Evolutionary conservation across 2,888 invertebrate species (phyloP).

Genomic region (Heliconius hortense): DNA sequence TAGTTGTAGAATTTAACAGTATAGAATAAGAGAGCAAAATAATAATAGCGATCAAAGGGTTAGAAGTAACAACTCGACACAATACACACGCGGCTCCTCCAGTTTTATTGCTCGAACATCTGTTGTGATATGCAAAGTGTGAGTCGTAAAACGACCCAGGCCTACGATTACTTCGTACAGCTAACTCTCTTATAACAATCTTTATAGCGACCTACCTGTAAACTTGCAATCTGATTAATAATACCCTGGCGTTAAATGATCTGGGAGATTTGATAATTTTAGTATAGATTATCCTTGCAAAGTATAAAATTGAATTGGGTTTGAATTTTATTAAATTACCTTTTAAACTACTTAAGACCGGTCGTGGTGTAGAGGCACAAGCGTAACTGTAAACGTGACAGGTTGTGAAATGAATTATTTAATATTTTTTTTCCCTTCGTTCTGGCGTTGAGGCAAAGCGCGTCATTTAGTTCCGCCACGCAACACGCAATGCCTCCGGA

Average conservation of each 20-base stretch:
- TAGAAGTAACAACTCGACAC: slow-evolving; percentile 39
- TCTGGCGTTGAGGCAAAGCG: too few relatives aligned
- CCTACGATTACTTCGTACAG: slow-evolving; percentile 66
- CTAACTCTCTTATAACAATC: slow-evolving; percentile 76
- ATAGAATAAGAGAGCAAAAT: slow-evolving; percentile 29
- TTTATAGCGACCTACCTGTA: slow-evolving; percentile 73
- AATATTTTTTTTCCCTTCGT: too few relatives aligned
- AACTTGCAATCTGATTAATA: slow-evolving; percentile 69
- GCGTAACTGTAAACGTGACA: too few relatives aligned
- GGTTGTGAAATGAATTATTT: too few relatives aligned
- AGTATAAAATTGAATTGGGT: slow-evolving; percentile 3
- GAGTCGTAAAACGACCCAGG: slow-evolving; percentile 68
- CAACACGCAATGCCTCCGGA: too few relatives aligned
- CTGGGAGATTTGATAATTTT: slow-evolving; percentile 28
- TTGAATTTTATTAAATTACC: not conserved
- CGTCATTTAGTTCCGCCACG: too few relatives aligned
- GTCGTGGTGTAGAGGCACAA: too few relatives aligned
- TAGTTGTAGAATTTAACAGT: not conserved
- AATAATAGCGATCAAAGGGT: slow-evolving; percentile 36
- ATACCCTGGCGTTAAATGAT: slow-evolving; percentile 48
- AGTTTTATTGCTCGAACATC: slow-evolving; percentile 74
- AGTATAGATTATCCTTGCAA: slow-evolving; percentile 26
- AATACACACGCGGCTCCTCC: slow-evolving; percentile 61
- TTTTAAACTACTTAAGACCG: not conserved
- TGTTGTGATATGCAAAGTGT: slow-evolving; percentile 76